Evolutionary conservation across 2,797 vertebrate species (phyloP), one percentile per base, ranked within the genome.

Genomic region (Carcharodon carcharias): DNA sequence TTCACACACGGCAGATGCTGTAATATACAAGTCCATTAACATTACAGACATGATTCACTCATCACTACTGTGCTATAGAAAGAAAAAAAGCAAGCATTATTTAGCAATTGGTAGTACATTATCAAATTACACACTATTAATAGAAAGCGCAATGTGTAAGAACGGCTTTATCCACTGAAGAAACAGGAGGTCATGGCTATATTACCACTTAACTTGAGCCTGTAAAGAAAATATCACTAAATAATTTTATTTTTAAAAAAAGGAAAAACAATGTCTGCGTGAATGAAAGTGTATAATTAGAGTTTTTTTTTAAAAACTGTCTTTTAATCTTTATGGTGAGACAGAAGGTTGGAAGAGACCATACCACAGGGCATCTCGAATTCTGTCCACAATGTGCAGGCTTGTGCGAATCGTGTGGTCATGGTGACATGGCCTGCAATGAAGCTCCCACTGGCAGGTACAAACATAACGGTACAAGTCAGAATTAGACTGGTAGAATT

Each of bases 31-130:
- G 45, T 95, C 94, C 94, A 95, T 95, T 95, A 95, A 73, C 94
- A 95, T 95, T 95, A 95, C 94, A 95, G 50, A 77, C 94, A 95
- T 95, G 67, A 95, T 69, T 95, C 94, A 95, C 94, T 56, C 94
- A 95, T 95, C 94, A 95, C 94, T 95, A 95, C 54, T 95, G 94
- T 58, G 94, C 94, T 95, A 95, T 77, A 95, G 94, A 95, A 95
- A 95, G 94, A 95, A 95, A 95, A 87, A 95, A 95, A 95, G 94
- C 94, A 95, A 95, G 94, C 94, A 95, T 95, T 95, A 95, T 95
- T 95, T 95, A 95, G 94, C 94, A 77, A 95, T 95, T 95, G 94
- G 69, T 95, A 95, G 94, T 95, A 73, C 94, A 95, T 95, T 95
- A 95, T 71, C 94, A 71, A 95, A 95, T 95, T 95, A 95, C 94